A percentile compares a stretch with the other conserved stretches of the same genome.
These are phyloP conservation scores for Poeciliopsis occidentalis DNA, from an alignment of 2,113 vertebrate species.

Conservation along the genomic window DNA sequence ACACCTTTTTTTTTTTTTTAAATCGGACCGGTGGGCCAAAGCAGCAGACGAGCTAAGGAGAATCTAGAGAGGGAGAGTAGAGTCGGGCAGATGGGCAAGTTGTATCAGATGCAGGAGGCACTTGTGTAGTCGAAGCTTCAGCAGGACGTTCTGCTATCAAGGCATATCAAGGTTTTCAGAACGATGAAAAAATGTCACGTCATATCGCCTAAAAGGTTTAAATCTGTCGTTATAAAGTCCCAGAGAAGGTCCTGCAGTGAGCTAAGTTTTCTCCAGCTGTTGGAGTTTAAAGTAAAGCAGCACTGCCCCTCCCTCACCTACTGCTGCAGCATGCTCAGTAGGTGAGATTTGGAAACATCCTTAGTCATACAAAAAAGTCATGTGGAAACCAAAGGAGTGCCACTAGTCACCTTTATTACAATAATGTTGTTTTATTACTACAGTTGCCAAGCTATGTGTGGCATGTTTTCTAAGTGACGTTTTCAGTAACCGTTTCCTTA, in stretches of 20 bases:
- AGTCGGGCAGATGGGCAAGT: neutral
- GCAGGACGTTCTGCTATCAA: neutral
- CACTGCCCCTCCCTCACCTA: neutral
- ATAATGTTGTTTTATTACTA: too few species aligned
- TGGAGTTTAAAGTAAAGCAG: neutral
- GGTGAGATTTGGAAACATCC: neutral
- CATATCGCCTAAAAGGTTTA: neutral
- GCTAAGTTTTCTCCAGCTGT: neutral
- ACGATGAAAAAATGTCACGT: neutral
- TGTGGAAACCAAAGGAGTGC: neutral
- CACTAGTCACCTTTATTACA: too few species aligned
- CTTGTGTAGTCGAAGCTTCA: neutral
- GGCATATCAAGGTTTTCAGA: neutral
- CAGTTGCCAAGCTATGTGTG: too few species aligned
- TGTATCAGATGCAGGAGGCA: neutral
- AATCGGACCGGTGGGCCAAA: constrained; percentile 11
- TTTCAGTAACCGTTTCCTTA: too few species aligned
- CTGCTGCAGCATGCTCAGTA: neutral
- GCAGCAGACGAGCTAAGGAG: neutral
- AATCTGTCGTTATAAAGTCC: neutral
- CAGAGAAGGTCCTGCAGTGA: neutral
- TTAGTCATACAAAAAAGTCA: neutral
- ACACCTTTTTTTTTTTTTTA: constrained; percentile 10
- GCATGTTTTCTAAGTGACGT: neutral
- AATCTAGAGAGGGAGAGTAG: neutral